These are phyloP conservation scores for Oreotrochilus melanogaster DNA, from an alignment of 2,113 vertebrate species.

Conservation along the genomic window DNA sequence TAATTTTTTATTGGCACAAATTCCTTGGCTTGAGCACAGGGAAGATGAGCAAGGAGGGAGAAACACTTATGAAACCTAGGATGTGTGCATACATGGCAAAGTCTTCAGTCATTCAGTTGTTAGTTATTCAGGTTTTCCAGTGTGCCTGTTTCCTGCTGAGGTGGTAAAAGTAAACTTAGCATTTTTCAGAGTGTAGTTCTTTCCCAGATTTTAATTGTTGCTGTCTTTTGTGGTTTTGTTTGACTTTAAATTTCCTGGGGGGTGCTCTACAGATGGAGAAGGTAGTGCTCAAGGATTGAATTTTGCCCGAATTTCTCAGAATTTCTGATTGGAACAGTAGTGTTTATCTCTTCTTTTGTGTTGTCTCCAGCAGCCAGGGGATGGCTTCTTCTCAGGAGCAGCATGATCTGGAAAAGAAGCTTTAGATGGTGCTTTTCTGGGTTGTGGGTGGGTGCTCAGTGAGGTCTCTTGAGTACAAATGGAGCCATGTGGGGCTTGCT, in stretches of 20 bases:
- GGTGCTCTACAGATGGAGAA: neutral
- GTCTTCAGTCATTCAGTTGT: constrained; percentile 1
- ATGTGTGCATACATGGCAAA: neutral
- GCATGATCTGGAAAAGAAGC: fast-evolving
- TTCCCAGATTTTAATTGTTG: neutral
- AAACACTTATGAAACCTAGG: neutral
- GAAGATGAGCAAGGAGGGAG: neutral
- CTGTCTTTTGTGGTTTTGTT: constrained; percentile 2
- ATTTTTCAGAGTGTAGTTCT: neutral
- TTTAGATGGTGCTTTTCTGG: neutral
- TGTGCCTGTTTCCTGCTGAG: neutral
- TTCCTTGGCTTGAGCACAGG: neutral
- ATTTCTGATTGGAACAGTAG: neutral
- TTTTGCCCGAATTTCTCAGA: neutral
- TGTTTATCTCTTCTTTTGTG: neutral
- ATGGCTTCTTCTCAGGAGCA: neutral
- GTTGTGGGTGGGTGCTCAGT: neutral
- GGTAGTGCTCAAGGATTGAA: neutral
- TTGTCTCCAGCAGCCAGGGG: neutral
- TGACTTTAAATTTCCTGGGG: neutral
- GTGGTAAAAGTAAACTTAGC: constrained; percentile 10
- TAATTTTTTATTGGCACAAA: neutral
- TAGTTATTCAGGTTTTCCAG: neutral
- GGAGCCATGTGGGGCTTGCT: neutral
- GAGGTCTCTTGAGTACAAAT: neutral